Evolutionary conservation across 1,140 invertebrate species (phyloP).

Genomic region (Oedothorax gibbosus): DNA sequence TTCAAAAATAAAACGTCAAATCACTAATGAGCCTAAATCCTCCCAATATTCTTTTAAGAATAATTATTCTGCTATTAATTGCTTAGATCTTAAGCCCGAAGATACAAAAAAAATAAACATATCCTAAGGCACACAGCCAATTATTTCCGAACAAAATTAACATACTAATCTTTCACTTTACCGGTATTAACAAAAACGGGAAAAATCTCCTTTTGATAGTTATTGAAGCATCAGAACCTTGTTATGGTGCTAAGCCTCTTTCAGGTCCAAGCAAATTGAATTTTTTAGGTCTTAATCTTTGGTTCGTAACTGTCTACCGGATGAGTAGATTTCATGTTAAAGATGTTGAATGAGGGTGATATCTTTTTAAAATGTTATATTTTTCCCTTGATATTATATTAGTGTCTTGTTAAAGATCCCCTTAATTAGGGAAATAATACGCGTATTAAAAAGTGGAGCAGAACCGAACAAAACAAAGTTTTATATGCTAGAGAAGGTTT

Average conservation of each 20-base stretch:
- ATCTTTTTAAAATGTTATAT: too few species aligned
- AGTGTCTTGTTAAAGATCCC: background rate
- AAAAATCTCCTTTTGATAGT: conserved; percentile 25
- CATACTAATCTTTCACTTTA: conserved; percentile 30
- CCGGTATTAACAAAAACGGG: conserved; percentile 1
- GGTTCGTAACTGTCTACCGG: conserved; percentile 9
- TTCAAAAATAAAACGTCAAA: too few species aligned
- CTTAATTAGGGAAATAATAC: conserved; percentile 28
- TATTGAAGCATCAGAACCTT: conserved; percentile 17
- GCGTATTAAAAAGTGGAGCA: background rate
- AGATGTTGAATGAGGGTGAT: background rate
- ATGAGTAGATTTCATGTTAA: background rate
- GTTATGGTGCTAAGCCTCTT: conserved; percentile 36
- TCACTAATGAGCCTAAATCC: too few species aligned
- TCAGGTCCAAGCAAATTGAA: conserved; percentile 4
- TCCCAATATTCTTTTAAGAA: too few species aligned
- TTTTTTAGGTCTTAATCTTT: conserved; percentile 9
- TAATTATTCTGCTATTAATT: too few species aligned
- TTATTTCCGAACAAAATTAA: conserved; percentile 46
- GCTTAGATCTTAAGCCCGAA: background rate
- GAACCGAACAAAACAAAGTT: background rate
- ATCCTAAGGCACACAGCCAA: conserved; percentile 11
- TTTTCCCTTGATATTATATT: too few species aligned
- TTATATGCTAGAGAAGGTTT: too few species aligned
- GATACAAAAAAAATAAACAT: conserved; percentile 8